Conservation (phyloP, 2,888 invertebrate species). For the Penaeus monodon region DNA sequence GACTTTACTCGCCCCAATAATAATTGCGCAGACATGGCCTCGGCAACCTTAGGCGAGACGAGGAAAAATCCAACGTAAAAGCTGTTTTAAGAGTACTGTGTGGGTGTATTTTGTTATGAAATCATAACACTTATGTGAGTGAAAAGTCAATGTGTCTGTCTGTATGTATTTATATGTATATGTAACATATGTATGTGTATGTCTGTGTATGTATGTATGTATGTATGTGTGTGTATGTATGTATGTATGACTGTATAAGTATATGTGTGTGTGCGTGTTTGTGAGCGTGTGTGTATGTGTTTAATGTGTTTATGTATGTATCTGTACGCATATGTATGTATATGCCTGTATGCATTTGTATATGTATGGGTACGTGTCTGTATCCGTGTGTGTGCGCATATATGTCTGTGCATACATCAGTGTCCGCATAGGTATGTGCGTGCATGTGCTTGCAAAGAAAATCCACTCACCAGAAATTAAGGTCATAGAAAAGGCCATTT, state of each 20-base stretch:
- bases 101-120: not conserved
- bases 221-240: not conserved
- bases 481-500: constrained; percentile 39
- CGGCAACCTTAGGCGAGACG: too few relatives aligned
- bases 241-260: not conserved
- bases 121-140: not conserved
- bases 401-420: not conserved
- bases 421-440: not conserved
- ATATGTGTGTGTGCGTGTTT: not conserved
- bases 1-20: too few relatives aligned
- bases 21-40: too few relatives aligned
- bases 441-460: not conserved
- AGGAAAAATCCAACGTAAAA: too few relatives aligned
- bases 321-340: not conserved
- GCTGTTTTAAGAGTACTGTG: not conserved
- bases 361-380: not conserved
- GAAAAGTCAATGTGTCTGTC: not conserved
- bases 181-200: not conserved
- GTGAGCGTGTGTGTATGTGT: not conserved
- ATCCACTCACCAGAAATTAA: not conserved
- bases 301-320: not conserved
- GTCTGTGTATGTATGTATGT: not conserved
- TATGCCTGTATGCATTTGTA: not conserved
- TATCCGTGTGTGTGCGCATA: not conserved
- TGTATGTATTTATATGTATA: constrained; percentile 1